These are phyloP conservation scores for Lindbergichthys nudifrons DNA, from an alignment of 2,797 vertebrate genomes.

Conservation along the genomic window DNA sequence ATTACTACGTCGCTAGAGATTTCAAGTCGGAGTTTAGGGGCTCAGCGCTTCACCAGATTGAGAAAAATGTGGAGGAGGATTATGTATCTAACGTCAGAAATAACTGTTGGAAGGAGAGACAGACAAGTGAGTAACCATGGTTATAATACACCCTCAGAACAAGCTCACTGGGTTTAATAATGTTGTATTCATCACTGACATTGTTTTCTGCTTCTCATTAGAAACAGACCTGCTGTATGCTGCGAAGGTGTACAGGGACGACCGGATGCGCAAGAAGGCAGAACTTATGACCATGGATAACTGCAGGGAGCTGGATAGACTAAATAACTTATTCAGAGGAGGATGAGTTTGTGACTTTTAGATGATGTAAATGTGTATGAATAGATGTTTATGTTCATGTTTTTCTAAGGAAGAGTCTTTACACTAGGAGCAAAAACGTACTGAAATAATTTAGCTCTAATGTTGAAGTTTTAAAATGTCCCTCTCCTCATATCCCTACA, in stretches of 20 bases:
- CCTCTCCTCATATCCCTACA: conserved; percentile 10
- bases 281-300: conserved; percentile 97
- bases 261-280: conserved; percentile 93
- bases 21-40: conserved; percentile 96
- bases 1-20: conserved; percentile 95
- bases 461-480: conserved; percentile 62
- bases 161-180: not conserved
- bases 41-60: conserved; percentile 91
- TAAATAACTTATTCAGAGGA: conserved; percentile 94
- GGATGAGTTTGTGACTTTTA: conserved; percentile 86
- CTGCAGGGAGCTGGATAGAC: conserved; percentile 95
- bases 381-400: conserved; percentile 78
- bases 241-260: conserved; percentile 96
- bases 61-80: conserved; percentile 98
- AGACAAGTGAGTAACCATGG: conserved; percentile 90
- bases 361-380: conserved; percentile 70
- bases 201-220: conserved; percentile 65
- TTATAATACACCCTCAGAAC: not conserved
- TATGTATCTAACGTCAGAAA: conserved; percentile 96
- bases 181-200: not conserved
- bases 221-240: conserved; percentile 96
- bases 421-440: conserved; percentile 70
- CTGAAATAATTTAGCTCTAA: conserved; percentile 70
- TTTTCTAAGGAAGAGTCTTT: conserved; percentile 74
- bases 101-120: conserved; percentile 98